These are phyloP conservation scores for Mus musculus DNA, from an alignment of 2,113 vertebrate genomes.

Conservation along the genomic window DNA sequence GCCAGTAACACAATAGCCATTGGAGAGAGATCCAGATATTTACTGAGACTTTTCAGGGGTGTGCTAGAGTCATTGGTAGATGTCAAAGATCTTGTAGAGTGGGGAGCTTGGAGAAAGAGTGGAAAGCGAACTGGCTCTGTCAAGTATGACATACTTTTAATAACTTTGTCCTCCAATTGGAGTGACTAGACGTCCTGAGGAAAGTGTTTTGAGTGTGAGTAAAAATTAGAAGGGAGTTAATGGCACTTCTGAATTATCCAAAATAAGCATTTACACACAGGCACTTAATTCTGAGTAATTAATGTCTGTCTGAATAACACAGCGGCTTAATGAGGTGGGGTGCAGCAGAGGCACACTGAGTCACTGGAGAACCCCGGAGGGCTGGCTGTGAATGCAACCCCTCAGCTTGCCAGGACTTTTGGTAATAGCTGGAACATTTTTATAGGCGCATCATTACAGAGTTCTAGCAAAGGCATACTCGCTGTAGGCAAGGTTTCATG, in stretches of 20 bases:
- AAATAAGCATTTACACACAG: conserved; percentile 74
- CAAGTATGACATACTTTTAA: conserved; percentile 48
- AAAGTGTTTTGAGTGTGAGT: conserved; percentile 65
- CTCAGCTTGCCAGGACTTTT: conserved; percentile 65
- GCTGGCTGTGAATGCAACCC: conserved; percentile 61
- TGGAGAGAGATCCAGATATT: not conserved
- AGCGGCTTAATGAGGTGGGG: conserved; percentile 76
- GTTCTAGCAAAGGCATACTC: conserved; percentile 42
- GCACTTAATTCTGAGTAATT: conserved; percentile 72
- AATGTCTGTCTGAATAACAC: conserved; percentile 51
- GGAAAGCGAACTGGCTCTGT: conserved; percentile 47
- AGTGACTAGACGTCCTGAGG: conserved; percentile 39
- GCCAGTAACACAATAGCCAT: not conserved
- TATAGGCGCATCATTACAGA: conserved; percentile 64
- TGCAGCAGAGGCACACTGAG: conserved; percentile 15
- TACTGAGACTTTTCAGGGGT: not conserved
- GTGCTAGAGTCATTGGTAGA: conserved; percentile 1
- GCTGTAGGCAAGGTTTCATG: conserved; percentile 43
- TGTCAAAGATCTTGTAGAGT: not conserved
- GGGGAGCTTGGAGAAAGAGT: not conserved
- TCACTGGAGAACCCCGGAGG: conserved; percentile 73
- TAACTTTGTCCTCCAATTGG: conserved; percentile 35
- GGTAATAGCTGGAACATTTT: conserved; percentile 74
- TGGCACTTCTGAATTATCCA: conserved; percentile 69
- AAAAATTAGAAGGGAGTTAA: conserved; percentile 65